Base-by-base conservation (phyloP, 2,888 invertebrate species). In the Formica aserva region DNA sequence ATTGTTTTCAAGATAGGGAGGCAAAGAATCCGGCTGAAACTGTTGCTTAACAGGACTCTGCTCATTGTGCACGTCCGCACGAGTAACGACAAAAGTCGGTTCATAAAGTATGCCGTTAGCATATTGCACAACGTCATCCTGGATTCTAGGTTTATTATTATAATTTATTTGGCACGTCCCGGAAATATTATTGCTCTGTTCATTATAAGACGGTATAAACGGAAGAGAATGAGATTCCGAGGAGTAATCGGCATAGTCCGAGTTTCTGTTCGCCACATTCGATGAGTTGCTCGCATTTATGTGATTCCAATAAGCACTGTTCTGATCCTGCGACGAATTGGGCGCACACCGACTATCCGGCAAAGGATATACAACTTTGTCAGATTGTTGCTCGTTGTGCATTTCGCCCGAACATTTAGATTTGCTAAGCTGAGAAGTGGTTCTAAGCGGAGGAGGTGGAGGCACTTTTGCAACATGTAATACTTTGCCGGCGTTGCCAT, bases 1-100 rank as follows among this genome's bases (percentile, higher is more conserved):
- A 22, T 94, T 95, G 76, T 91, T 93, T 48, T 94, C 94, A 80
- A 96, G 95, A 67, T 95, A 95, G 32, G 95, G 95, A 18, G 95
- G 95, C 69, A 96, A 94, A 86, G 96, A 96, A 91, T 97, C 97
- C 0, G 75, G 75, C 32, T 89, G 91, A 41, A 72, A 84, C 35
- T 90, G 93, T 9, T 89, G 90, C 41, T 91, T 91, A n/a, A 81
- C 72, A 0, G 97, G 97, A 94, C 96, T 97, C 94, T 97, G 97
- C 92, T 97, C 98, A 89, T 97, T 97, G 93, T 98, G 98, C 57
- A 98, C 97, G 95, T 98, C 98, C 0, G 98, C 98, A 91, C 97
- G 97, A 0, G 98, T 98, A 1, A 98, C 97, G n/a, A 98, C 97
- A 65, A 93, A 94, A 1, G 94, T 94, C 22, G 94, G 94, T 77